Evolutionary conservation across 2,113 vertebrate species (phyloP), one percentile per base, ranked within the genome.

Genomic region (Mobula birostris): DNA sequence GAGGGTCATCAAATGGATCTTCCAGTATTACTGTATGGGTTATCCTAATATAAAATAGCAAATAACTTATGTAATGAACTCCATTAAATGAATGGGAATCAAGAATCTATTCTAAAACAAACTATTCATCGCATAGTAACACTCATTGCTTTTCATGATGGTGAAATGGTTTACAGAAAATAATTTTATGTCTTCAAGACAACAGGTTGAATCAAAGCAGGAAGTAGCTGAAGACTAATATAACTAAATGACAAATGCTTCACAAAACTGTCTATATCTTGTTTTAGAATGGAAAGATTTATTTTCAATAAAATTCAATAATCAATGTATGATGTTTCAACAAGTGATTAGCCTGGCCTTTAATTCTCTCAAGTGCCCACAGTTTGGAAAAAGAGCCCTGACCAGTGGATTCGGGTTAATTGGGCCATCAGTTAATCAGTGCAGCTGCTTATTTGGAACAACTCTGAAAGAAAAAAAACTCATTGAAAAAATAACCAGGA

Each of bases 1-100:
- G 95, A 5, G 99, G 99, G 93, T 99, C 99, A 95, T 99, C 98
- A 95, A 98, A 99, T 0, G 99, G 99, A 95, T 99, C 99, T 66
- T 99, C 99, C 95, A 99, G 97, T 96, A 99, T 98, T 72, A 99
- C 98, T 0, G 98, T 99, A 95, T 99, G 99, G 96, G 98, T 99
- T 97, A 99, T 98, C 96, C 99, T 99, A 95, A 95, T 0, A 21
- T 78, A 61, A 95, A 95, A 94, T 94, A 94, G 15, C 19, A 93
- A 27, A 2, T 48, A 29, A 19, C 6, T 58, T 0, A 0, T 2
- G 17, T 63, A n/a, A 92, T 7, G 21, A 36, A 79, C 32, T 21
- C 24, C 66, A 76, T 87, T 83, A 74, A 56, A 19, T 21, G 5
- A 74, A 93, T 17, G 15, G 85, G 85, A 90, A 66, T 90, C 19